Evolutionary conservation across 2,797 vertebrate species (phyloP), one percentile per base, ranked within the genome.

Genomic region (Acanthis flammea): DNA sequence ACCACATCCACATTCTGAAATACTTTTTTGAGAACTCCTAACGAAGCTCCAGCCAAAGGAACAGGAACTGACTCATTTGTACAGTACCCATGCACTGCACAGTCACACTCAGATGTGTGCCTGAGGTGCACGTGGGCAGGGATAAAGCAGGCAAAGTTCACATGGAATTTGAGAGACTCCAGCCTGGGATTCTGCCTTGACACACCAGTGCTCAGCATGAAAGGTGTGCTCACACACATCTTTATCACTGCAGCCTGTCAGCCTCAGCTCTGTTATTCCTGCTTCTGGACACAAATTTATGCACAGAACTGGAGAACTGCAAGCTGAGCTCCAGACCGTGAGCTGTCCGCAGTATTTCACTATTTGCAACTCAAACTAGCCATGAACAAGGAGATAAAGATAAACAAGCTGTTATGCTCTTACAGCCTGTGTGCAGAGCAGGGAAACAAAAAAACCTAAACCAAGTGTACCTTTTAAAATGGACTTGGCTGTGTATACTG

Each of bases 1-100:
- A 99, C 99, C 99, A 99, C 99, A 99, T 99, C 98, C 99, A 99
- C 98, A 98, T 98, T 98, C 98, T 98, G 98, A 98, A 98, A 98
- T 98, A 98, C 94, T 97, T 97, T 98, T 98, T 98, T 98, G 98
- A 98, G 98, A 98, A 98, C 98, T 98, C 98, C 98, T 98, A 98
- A 98, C 98, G 97, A 97, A 98, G 98, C 97, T 98, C 97, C 96
- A 97, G 97, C 97, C 97, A 97, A 96, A 98, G 98, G 97, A 97
- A 97, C 94, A 99, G 99, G 99, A 99, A 99, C 98, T 98, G 98
- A 99, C 98, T 99, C 98, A 99, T 98, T 97, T 98, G 93, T 95
- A 97, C 97, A 97, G 96, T 94, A 95, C 97, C 97, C 95, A 96
- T 94, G 97, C 97, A 97, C 97, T 97, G 97, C 97, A 97, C 96